Evolutionary conservation across 1,140 invertebrate genomes (phyloP).

Genomic region (Alviniconcha marisindica): DNA sequence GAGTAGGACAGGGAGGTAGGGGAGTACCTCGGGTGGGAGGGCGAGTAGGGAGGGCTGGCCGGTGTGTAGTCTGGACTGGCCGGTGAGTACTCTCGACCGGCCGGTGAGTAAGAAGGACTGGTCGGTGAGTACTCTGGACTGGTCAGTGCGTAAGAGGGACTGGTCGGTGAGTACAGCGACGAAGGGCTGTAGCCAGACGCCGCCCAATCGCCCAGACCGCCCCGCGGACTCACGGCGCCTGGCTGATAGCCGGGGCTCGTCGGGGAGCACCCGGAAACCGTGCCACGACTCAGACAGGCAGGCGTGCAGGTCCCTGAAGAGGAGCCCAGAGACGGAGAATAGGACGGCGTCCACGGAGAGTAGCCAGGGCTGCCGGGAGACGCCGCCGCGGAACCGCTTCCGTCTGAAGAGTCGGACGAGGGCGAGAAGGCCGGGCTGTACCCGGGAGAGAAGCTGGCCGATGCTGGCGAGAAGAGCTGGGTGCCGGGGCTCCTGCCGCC

Average conservation of each 20-base stretch:
- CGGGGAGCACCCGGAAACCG: background rate
- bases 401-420: background rate
- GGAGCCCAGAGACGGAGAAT: background rate
- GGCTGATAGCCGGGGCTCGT: conserved; percentile 16
- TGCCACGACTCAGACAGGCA: background rate
- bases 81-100: conserved; percentile 85
- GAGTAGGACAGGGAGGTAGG: conserved; percentile 73
- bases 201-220: background rate
- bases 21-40: conserved; percentile 76
- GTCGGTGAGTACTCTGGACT: conserved; percentile 79
- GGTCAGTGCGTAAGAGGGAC: conserved; percentile 83
- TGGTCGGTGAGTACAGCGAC: conserved; percentile 76
- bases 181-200: background rate
- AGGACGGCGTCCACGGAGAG: background rate
- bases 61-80: conserved; percentile 84
- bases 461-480: conserved; percentile 93
- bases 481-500: conserved; percentile 97
- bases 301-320: background rate
- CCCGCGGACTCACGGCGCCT: background rate
- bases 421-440: conserved; percentile 81
- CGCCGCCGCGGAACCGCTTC: background rate
- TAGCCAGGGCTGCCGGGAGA: background rate
- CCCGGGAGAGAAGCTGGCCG: conserved; percentile 73
- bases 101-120: conserved; percentile 79
- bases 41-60: conserved; percentile 78